These are phyloP conservation scores for Elachura formosa DNA, from an alignment of 2,113 vertebrate genomes.

Conservation along the genomic window DNA sequence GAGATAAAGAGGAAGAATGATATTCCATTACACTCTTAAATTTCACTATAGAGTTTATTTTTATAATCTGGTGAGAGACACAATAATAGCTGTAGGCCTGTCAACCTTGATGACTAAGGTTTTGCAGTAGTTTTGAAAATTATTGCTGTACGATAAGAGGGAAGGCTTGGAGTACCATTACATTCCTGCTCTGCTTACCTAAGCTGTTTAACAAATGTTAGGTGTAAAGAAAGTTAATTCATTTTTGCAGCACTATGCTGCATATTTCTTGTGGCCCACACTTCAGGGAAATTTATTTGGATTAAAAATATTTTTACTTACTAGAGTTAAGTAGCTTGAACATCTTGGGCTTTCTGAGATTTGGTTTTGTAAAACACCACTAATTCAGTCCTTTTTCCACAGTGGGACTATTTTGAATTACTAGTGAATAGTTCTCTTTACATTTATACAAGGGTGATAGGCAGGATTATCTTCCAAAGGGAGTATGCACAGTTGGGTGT, in stretches of 20 bases:
- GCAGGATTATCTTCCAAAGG: not conserved
- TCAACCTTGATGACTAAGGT: not conserved
- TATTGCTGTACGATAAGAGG: not conserved
- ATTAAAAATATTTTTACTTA: not conserved
- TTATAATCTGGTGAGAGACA: not conserved
- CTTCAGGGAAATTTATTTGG: not conserved
- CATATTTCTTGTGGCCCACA: not conserved
- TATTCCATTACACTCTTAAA: not conserved
- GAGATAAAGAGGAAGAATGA: not conserved
- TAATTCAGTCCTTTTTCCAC: not conserved
- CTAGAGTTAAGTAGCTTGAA: not conserved
- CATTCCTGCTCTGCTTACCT: not conserved
- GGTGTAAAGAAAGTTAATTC: not conserved
- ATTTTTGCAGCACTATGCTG: not conserved
- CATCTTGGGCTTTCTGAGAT: not conserved
- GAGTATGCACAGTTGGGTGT: not conserved
- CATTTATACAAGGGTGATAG: not conserved
- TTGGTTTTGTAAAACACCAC: not conserved
- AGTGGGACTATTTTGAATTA: not conserved
- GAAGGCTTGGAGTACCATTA: not conserved
- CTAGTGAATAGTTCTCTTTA: not conserved
- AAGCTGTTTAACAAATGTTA: not conserved
- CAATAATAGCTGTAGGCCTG: not conserved
- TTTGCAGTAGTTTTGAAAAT: not conserved
- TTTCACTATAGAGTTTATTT: not conserved